Evolutionary conservation across 2,113 vertebrate species (phyloP), one percentile per base, ranked within the genome.

Genomic region (Datnioides undecimradiatus): DNA sequence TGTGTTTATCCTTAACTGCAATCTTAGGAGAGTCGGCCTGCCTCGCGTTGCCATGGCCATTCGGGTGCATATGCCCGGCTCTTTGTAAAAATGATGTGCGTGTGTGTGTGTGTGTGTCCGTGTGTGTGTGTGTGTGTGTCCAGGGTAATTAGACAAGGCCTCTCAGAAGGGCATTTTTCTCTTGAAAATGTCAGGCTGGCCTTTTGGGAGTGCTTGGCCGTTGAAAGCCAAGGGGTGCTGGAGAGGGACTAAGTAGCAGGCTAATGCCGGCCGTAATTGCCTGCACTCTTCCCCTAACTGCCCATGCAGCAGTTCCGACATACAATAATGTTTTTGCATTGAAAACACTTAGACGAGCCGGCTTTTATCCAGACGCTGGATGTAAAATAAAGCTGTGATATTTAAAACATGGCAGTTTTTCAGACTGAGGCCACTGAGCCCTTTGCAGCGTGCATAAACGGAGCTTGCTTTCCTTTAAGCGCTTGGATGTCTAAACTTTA

Each of bases 171-270:
- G 59, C 76, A 80, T 83, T 88, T 92, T 92, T 89, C 87, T 87
- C 82, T 80, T 89, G 87, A 91, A 95, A 94, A 94, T 94, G 92
- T 93, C 93, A 95, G 74, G 57, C 77, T 93, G 93, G 91, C 93
- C 92, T 94, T 94, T 95, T 80, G 91, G 86, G 76, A 88, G 69
- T 57, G 79, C 91, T 89, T 86, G 57, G 92, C 72, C 51, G 79
- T 27, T 88, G 81, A 91, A 90, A 92, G 87, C 80, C 76, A 75
- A 75, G 70, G 65, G 84, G 71, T 79, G 52, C 68, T 33, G 46
- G 76, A 84, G 66, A 66, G 82, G 68, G 82, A 83, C 80, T 82
- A 82, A 77, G 82, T 82, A 80, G 77, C 82, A 51, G 63, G 73
- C 77, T 91, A 90, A 92, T 88, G 85, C 73, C 27, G 19, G 60